A percentile compares a stretch with the other conserved stretches of the same genome.
Conservation (phyloP, 2,797 vertebrate species). For the Microtus californicus region DNA sequence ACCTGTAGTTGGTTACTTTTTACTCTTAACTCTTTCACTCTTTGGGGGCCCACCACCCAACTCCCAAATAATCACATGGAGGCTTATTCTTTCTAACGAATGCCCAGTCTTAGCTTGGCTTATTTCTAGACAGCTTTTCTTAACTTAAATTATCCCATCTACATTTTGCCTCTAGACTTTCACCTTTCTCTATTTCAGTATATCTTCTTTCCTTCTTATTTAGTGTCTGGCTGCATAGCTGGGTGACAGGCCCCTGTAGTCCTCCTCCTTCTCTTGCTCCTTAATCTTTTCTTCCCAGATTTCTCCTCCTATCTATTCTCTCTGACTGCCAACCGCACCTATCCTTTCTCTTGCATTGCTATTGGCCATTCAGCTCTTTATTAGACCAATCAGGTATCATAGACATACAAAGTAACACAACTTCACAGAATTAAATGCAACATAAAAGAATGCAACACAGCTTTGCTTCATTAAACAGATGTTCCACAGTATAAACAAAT, state of each 20-base stretch:
- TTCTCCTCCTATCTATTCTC: not conserved
- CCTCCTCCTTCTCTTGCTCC: not conserved
- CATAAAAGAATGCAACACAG: not conserved
- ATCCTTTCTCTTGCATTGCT: not conserved
- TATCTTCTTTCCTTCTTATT: not conserved
- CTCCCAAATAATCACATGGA: not conserved
- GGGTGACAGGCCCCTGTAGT: too few relatives aligned
- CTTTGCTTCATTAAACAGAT: not conserved
- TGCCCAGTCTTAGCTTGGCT: not conserved
- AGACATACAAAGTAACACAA: not conserved
- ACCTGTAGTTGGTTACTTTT: not conserved
- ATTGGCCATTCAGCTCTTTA: not conserved
- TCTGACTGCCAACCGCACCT: not conserved
- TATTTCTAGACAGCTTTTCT: not conserved
- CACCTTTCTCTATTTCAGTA: not conserved
- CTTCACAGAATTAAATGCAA: not conserved
- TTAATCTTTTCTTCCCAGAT: not conserved
- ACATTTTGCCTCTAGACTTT: not conserved
- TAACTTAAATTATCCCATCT: not conserved
- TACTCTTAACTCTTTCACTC: not conserved
- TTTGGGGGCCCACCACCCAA: not conserved
- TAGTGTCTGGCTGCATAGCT: not conserved
- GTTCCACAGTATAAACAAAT: not conserved
- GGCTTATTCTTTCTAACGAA: not conserved
- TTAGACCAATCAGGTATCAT: not conserved